Conservation (phyloP, 2,797 vertebrate genomes). For the Cebuella pygmaea region DNA sequence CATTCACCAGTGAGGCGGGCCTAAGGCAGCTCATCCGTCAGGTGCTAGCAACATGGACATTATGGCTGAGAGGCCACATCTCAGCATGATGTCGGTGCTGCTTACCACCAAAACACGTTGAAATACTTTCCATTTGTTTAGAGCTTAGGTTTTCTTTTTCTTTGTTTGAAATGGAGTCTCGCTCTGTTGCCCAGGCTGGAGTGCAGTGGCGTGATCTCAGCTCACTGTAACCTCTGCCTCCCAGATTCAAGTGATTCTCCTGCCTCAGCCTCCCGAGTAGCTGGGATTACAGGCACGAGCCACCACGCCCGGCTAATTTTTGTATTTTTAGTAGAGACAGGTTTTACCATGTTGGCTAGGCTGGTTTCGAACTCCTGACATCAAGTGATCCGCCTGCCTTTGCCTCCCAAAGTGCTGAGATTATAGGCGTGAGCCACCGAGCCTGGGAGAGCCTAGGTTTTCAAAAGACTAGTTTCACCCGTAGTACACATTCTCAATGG, state of each 20-base stretch:
- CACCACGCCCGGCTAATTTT: neutral
- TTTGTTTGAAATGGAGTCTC: neutral
- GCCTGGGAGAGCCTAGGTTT: neutral
- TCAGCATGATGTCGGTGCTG: neutral
- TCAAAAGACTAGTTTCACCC: neutral
- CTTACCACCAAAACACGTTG: neutral
- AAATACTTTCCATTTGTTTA: neutral
- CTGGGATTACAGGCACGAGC: neutral
- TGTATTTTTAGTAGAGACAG: neutral
- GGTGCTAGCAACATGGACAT: neutral
- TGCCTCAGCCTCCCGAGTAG: neutral
- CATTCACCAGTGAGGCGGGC: neutral
- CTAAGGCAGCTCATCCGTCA: neutral
- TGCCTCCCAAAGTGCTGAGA: neutral
- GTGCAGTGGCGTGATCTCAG: neutral
- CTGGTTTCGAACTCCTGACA: neutral
- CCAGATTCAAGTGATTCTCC: neutral
- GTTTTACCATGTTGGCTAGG: neutral
- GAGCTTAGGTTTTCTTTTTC: neutral
- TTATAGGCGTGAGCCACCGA: neutral
- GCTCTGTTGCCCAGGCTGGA: neutral
- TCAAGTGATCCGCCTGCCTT: neutral
- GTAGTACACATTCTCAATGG: neutral
- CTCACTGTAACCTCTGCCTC: neutral
- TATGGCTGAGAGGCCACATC: neutral